phyloP scores from a whole-genome alignment of 2,888 invertebrate genomes.

The Seira ritae region DNA sequence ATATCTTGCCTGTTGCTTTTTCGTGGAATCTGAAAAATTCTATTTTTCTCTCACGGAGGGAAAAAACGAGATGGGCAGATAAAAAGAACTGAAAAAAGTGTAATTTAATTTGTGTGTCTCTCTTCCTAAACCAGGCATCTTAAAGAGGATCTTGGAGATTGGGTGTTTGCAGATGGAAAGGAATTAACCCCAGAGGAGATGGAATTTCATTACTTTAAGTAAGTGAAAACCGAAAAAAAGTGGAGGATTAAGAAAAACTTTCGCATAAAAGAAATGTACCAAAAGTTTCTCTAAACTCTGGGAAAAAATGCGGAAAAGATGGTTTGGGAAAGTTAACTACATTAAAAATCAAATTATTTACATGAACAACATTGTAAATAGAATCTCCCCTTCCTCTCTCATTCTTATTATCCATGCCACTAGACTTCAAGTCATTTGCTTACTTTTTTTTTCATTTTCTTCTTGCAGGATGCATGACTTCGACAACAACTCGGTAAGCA shows the following conservation, averaged over 20 bases:
- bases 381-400: constrained; percentile 34
- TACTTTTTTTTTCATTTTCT: not conserved
- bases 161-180: constrained; percentile 80
- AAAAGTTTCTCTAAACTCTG: not conserved
- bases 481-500: constrained; percentile 92
- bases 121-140: constrained; percentile 81
- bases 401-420: not conserved
- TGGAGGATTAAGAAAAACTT: constrained; percentile 9
- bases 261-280: not conserved
- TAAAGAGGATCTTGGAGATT: constrained; percentile 84
- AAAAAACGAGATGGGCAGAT: constrained; percentile 30
- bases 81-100: constrained; percentile 50
- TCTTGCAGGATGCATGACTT: constrained; percentile 84
- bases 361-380: constrained; percentile 62
- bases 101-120: constrained; percentile 70
- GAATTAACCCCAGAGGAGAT: constrained; percentile 90
- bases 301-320: constrained; percentile 35
- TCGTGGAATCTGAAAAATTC: not conserved
- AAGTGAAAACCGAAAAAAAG: constrained; percentile 51
- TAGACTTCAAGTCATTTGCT: not conserved
- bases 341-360: constrained; percentile 64
- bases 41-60: constrained; percentile 1
- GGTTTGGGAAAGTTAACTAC: constrained; percentile 37
- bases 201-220: constrained; percentile 89
- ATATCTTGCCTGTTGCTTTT: constrained; percentile 52